phyloP scores from a whole-genome alignment of 1,140 invertebrate genomes.

The Chlorops oryzae region DNA sequence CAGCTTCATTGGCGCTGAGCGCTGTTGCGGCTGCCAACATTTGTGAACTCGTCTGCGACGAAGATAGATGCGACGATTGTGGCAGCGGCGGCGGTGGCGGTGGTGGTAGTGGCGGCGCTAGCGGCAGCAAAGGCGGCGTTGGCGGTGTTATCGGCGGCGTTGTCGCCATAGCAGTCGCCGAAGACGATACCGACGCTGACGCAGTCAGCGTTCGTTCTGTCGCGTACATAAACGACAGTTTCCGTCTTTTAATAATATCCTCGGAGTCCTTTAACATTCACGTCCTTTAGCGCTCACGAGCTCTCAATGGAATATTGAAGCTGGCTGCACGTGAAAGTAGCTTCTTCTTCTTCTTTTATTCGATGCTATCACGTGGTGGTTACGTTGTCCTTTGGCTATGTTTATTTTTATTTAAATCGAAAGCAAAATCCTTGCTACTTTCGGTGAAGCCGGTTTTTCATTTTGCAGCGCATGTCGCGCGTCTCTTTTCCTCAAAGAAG shows the following conservation, averaged over 20 bases:
- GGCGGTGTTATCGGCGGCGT: constrained; percentile 41
- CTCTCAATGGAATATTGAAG: too few relatives aligned
- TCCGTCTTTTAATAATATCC: constrained; percentile 40
- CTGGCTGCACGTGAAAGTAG: too few relatives aligned
- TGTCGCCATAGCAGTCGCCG: not conserved
- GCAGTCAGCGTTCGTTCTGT: not conserved
- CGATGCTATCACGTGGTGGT: too few relatives aligned
- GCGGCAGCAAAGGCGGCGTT: constrained; percentile 25
- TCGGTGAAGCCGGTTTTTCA: too few relatives aligned
- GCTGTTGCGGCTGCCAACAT: not conserved
- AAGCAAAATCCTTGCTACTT: too few relatives aligned
- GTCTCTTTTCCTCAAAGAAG: too few relatives aligned
- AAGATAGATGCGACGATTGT: not conserved
- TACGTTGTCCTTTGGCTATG: too few relatives aligned
- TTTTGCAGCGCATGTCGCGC: too few relatives aligned
- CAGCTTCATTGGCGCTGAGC: not conserved
- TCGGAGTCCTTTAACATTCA: constrained; percentile 44
- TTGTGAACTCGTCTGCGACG: not conserved
- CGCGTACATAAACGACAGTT: constrained; percentile 27
- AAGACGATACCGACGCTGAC: constrained; percentile 2
- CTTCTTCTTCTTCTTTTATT: too few relatives aligned
- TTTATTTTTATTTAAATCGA: too few relatives aligned
- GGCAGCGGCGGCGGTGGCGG: constrained; percentile 1
- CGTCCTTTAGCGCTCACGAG: not conserved
- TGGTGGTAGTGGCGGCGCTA: constrained; percentile 27